A percentile compares a stretch with the other conserved stretches of the same genome.
Evolutionary conservation across 2,888 invertebrate genomes (phyloP).

Genomic region (Oxycera nigricornis): DNA sequence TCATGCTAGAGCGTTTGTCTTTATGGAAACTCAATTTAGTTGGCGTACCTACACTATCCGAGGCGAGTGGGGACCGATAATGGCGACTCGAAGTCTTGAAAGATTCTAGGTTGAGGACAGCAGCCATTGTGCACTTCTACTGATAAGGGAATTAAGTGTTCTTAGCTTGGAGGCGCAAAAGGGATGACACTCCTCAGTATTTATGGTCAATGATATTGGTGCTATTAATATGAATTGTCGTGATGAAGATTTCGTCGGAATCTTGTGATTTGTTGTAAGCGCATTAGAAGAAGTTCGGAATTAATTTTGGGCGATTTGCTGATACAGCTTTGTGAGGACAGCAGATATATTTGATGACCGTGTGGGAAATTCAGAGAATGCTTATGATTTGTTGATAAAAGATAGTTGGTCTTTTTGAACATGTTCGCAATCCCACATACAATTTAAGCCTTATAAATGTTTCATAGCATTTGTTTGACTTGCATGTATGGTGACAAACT

Average conservation of each 20-base stretch:
- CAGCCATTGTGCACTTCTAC: conserved; percentile 28
- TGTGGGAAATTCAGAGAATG: too few relatives aligned
- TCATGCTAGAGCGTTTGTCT: conserved; percentile 18
- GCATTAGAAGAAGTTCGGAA: background rate
- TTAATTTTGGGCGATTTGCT: conserved; percentile 14
- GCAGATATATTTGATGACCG: too few relatives aligned
- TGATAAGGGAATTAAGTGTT: conserved; percentile 39
- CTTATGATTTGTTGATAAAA: too few relatives aligned
- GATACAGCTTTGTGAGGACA: too few relatives aligned
- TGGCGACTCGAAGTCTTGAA: background rate
- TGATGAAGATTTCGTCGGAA: background rate
- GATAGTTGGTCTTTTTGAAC: too few relatives aligned
- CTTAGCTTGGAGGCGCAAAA: conserved; percentile 2
- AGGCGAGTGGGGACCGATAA: background rate
- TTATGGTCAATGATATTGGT: conserved; percentile 35
- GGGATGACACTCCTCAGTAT: conserved; percentile 18
- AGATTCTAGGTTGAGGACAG: background rate
- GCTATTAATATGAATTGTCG: background rate
- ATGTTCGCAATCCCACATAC: too few relatives aligned
- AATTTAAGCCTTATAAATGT: too few relatives aligned
- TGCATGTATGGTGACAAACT: too few relatives aligned
- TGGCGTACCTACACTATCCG: background rate
- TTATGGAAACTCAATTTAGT: background rate
- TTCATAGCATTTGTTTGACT: too few relatives aligned
- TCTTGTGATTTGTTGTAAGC: conserved; percentile 16